These are phyloP conservation scores for Herpailurus yagouaroundi DNA, from an alignment of 2,113 vertebrate species.

Conservation along the genomic window DNA sequence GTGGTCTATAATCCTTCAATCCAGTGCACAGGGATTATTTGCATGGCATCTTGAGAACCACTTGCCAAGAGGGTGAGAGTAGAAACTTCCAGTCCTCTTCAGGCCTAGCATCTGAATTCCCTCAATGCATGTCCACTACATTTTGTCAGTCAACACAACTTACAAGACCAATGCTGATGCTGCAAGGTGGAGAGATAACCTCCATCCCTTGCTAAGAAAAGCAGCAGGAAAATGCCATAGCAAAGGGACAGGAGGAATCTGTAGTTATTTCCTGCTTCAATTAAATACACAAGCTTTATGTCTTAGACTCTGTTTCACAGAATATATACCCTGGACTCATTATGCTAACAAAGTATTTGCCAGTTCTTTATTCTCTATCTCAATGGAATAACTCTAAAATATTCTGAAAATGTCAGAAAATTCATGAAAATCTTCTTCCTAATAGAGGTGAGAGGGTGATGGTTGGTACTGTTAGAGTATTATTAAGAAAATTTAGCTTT, in stretches of 20 bases:
- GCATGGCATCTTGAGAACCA: not conserved
- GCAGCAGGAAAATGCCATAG: not conserved
- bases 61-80: not conserved
- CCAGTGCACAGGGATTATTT: not conserved
- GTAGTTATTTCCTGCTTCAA: not conserved
- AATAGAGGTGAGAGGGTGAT: not conserved
- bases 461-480: not conserved
- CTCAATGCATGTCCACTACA: fast-evolving
- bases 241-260: not conserved
- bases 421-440: not conserved
- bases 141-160: not conserved
- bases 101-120: not conserved
- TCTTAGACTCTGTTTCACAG: not conserved
- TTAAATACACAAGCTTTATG: not conserved
- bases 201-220: not conserved
- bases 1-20: not conserved
- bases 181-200: not conserved
- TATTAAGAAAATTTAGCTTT: not conserved
- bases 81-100: not conserved
- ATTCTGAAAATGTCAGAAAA: not conserved
- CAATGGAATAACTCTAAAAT: not conserved
- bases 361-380: too few species aligned
- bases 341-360: not conserved
- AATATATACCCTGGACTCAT: not conserved
- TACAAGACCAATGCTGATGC: not conserved